A percentile compares a stretch with the other conserved stretches of the same genome.
Conservation (phyloP, 2,113 vertebrate species). For the Perccottus glenii region DNA sequence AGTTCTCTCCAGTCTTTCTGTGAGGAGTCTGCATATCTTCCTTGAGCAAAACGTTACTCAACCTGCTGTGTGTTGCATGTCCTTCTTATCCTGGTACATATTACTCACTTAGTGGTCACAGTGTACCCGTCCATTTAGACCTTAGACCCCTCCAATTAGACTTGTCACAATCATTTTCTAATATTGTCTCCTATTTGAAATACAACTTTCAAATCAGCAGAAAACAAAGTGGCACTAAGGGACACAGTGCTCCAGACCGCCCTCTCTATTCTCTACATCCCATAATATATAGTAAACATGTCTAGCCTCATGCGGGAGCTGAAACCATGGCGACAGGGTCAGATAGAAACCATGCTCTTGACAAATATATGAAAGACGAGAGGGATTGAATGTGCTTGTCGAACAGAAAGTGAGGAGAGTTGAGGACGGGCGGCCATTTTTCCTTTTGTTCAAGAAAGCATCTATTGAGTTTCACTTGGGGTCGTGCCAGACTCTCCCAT, state of each 20-base stretch:
- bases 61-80: too few species aligned
- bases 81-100: too few species aligned
- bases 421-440: slow-evolving; percentile 49
- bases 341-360: slow-evolving; percentile 64
- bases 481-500: slow-evolving; percentile 71
- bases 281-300: slow-evolving; percentile 67
- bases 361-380: slow-evolving; percentile 72
- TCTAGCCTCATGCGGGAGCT: slow-evolving; percentile 33
- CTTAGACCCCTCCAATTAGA: slow-evolving; percentile 53
- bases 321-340: slow-evolving; percentile 73
- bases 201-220: slow-evolving; percentile 16
- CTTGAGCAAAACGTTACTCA: too few species aligned
- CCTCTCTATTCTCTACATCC: slow-evolving; percentile 60
- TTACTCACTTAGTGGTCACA: too few species aligned
- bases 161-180: slow-evolving; percentile 28
- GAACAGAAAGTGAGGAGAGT: slow-evolving; percentile 42
- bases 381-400: slow-evolving; percentile 52
- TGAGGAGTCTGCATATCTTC: too few species aligned
- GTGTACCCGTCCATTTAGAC: slow-evolving; percentile 15
- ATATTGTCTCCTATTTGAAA: slow-evolving; percentile 29
- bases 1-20: too few species aligned
- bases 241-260: slow-evolving; percentile 39
- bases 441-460: slow-evolving; percentile 63
- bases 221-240: slow-evolving; percentile 52
- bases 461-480: slow-evolving; percentile 76